A percentile compares a stretch with the other conserved stretches of the same genome.
These are phyloP conservation scores for Oscheius myriophilus DNA, from an alignment of 2,888 invertebrate species.

Conservation along the genomic window DNA sequence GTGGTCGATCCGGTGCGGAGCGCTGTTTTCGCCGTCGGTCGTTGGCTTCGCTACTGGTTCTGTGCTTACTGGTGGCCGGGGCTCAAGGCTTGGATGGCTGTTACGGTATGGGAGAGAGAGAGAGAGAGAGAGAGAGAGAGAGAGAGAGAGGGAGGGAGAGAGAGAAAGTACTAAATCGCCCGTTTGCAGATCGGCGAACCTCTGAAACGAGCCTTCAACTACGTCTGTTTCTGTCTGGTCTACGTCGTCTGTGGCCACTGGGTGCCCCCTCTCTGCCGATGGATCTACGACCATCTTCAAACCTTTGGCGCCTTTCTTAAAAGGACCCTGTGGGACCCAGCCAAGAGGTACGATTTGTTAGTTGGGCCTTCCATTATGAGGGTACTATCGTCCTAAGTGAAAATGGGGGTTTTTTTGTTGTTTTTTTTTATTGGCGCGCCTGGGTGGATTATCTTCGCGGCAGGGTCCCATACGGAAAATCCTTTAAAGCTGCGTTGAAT, in stretches of 20 bases:
- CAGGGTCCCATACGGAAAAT: neutral
- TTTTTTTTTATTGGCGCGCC: neutral
- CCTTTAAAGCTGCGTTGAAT: neutral
- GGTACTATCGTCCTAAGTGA: no score
- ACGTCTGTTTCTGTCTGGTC: constrained; percentile 50
- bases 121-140: neutral
- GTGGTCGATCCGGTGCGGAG: constrained; percentile 26
- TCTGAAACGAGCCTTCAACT: constrained; percentile 44
- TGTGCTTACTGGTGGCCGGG: constrained; percentile 66
- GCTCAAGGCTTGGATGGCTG: constrained; percentile 50
- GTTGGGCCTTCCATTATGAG: neutral
- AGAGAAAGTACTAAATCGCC: neutral
- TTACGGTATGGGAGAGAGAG: constrained; percentile 33
- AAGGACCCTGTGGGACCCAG: constrained; percentile 35
- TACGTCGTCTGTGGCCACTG: constrained; percentile 57
- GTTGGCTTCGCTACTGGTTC: constrained; percentile 58
- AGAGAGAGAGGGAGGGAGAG: neutral
- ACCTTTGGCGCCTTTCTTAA: constrained; percentile 34
- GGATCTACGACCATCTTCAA: constrained; percentile 34
- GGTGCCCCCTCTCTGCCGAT: constrained; percentile 48
- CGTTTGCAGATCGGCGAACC: constrained; percentile 46
- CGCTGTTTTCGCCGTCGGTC: constrained; percentile 16
- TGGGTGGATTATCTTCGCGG: neutral
- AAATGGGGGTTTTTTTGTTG: constrained; percentile 8
- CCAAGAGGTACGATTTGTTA: constrained; percentile 28